Evolutionary conservation across 2,113 vertebrate genomes (phyloP), one percentile per base, ranked within the genome.

Genomic region (Pelmatolapia mariae): DNA sequence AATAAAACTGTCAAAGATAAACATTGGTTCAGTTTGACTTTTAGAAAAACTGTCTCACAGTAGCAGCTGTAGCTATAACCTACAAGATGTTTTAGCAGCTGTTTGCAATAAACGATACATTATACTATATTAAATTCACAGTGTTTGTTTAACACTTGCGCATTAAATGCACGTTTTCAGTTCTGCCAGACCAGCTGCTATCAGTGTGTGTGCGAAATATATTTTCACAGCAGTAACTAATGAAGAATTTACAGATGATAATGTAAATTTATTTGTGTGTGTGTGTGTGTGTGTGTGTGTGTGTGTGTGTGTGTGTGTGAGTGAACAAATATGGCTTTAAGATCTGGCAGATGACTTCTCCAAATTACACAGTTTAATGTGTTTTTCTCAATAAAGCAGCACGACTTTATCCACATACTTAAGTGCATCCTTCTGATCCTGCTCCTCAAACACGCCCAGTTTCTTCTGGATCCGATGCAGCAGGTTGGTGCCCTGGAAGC

Each of bases 401-500:
- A 43, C 13, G 1, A 26, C 66, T 16, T 18, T 11, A n/a, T 56
- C 2, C 29, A 40, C 84, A 2, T 86, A 99, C 99, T 96, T 95
- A 82, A 99, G 96, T 1, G 97, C 98, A 5, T 97, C 96, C 89
- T 95, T 53, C 95, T 99, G 98, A 87, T 99, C 98, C 88, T 97
- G 96, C 84, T 98, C 98, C 91, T 99, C 98, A 66, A 97, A 89
- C 22, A 94, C 19, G 10, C 98, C 98, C 94, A 99, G 96, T 66
- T 89, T 97, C 86, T 96, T 96, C 91, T 96, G 97, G 66, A 99
- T 96, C 33, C 97, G 97, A 1, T 99, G 98, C 81, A 99, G 95
- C 4, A 99, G 92, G 87, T 97, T 98, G 79, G 98, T 98, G 1
- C 98, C 98, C 87, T 97, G 98, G 95, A 98, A 99, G 78, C 98